Conservation (phyloP, 2,113 vertebrate genomes). For the Saiga tatarica region DNA sequence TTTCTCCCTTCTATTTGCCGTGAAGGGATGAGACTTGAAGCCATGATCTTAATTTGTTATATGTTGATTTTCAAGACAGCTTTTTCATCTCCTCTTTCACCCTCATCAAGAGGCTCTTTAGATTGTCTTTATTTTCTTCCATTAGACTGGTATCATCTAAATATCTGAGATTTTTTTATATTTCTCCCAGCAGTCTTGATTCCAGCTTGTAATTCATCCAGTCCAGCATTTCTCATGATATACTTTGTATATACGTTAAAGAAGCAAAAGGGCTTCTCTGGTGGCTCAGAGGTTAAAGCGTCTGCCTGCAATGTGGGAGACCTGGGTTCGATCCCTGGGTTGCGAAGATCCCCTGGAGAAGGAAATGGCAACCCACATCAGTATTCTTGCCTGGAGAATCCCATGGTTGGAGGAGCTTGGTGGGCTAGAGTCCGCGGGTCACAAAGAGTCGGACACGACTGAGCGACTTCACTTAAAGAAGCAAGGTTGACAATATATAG, state of each 20-base stretch:
- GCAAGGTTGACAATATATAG: neutral
- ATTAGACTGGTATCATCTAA: neutral
- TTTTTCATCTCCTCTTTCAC: neutral
- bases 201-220: neutral
- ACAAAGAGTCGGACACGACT: too few relatives aligned
- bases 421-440: too few relatives aligned
- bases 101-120: neutral
- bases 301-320: too few relatives aligned
- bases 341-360: too few relatives aligned
- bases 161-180: neutral
- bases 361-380: too few relatives aligned
- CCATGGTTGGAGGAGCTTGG: too few relatives aligned
- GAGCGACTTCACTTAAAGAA: neutral
- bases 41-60: neutral
- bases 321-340: too few relatives aligned
- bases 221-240: neutral
- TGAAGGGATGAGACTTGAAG: neutral
- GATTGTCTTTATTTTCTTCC: neutral
- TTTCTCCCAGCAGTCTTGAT: neutral
- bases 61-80: neutral
- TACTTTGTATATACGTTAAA: neutral
- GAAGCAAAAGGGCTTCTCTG: neutral
- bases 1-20: neutral
- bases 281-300: too few relatives aligned
- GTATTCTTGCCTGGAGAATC: too few relatives aligned